A percentile compares a stretch with the other conserved stretches of the same genome.
Conservation (phyloP, 2,797 vertebrate genomes). For the Brachymystax lenok region DNA sequence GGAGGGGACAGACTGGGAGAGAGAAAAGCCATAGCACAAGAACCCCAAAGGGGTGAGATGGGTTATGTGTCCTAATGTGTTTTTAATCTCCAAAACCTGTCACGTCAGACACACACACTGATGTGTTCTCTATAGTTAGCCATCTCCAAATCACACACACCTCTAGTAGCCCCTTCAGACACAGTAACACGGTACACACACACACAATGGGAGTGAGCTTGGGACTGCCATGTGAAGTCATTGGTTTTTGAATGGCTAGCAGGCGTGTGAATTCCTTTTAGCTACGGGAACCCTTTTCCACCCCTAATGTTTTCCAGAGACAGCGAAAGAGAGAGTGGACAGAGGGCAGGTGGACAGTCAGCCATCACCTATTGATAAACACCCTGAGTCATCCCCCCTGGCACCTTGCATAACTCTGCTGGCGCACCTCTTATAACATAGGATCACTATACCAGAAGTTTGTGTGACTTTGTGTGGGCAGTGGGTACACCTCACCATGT, state of each 20-base stretch:
- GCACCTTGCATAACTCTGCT: not conserved
- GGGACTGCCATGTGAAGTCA: not conserved
- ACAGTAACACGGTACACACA: not conserved
- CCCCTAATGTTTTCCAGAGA: conserved; percentile 19
- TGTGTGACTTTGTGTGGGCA: conserved; percentile 45
- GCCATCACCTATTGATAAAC: not conserved
- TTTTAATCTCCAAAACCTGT: no score
- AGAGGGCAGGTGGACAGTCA: not conserved
- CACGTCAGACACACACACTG: no score
- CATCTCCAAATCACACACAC: not conserved
- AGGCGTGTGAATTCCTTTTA: not conserved
- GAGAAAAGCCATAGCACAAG: no score
- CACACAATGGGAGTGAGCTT: not conserved
- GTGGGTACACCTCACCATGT: conserved; percentile 42
- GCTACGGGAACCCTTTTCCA: conserved; percentile 1
- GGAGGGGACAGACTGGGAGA: not conserved
- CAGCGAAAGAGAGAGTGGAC: conserved; percentile 26
- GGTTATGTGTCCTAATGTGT: no score
- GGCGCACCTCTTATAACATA: not conserved
- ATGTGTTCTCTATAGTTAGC: no score
- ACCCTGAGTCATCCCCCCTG: not conserved
- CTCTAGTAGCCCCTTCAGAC: not conserved
- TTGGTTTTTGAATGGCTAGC: not conserved
- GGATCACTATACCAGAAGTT: conserved; percentile 45
- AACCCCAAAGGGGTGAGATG: no score